A percentile compares a stretch with the other conserved stretches of the same genome.
Conservation (phyloP, 2,113 vertebrate species). For the Chitala chitala region DNA sequence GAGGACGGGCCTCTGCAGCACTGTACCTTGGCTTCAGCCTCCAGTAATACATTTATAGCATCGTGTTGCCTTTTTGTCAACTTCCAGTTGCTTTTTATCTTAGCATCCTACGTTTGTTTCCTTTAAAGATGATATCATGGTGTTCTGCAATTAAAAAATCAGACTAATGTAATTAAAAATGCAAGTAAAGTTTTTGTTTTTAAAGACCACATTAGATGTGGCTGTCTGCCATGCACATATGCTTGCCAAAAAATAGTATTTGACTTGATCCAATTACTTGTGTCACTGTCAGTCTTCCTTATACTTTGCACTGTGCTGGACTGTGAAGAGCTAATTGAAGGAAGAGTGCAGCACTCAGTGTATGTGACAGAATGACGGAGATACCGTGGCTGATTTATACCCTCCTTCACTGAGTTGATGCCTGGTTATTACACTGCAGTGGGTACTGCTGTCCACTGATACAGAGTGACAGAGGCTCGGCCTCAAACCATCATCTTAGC, state of each 20-base stretch:
- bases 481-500: too few species aligned
- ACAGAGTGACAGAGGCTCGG: too few species aligned
- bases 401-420: neutral
- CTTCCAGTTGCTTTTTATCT: neutral
- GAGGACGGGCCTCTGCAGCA: neutral
- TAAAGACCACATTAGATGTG: too few species aligned
- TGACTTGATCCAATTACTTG: too few species aligned
- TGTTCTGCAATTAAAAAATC: conserved; percentile 10
- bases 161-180: conserved; percentile 4
- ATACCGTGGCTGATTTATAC: neutral
- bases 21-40: neutral
- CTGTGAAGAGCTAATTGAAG: too few species aligned
- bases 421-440: neutral
- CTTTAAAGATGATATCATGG: neutral
- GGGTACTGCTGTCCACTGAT: too few species aligned
- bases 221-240: too few species aligned
- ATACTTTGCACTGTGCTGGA: too few species aligned
- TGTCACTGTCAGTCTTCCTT: too few species aligned
- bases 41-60: neutral
- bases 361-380: neutral
- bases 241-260: too few species aligned
- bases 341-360: neutral
- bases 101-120: too few species aligned
- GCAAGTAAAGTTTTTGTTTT: neutral
- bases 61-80: neutral